Conservation (phyloP, 2,113 vertebrate species). For the Siniperca knerii region DNA sequence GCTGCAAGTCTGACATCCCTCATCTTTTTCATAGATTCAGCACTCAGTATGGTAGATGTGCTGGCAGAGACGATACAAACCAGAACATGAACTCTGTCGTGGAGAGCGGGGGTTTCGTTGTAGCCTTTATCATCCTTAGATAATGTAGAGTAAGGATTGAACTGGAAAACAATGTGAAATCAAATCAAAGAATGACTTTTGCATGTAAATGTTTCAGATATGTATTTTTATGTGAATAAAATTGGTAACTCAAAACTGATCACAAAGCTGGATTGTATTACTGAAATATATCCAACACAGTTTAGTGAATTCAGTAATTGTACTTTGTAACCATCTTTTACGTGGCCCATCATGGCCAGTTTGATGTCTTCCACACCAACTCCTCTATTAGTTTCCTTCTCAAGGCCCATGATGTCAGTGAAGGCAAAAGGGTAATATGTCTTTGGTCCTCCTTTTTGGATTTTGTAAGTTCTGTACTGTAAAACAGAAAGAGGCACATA, state of each 20-base stretch:
- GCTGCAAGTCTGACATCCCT: conserved; percentile 42
- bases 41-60: not conserved
- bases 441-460: not conserved
- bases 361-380: conserved; percentile 39
- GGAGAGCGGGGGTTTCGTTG: not conserved
- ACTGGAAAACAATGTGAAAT: conserved; percentile 32
- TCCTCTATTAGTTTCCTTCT: rapidly evolving
- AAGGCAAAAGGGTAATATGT: conserved; percentile 36
- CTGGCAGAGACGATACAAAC: conserved; percentile 25
- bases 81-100: conserved; percentile 53
- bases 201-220: not conserved
- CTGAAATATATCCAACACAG: not conserved
- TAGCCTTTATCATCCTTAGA: not conserved
- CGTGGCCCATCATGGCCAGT: conserved; percentile 37
- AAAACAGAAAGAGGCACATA: not conserved
- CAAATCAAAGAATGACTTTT: not conserved
- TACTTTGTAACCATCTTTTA: conserved; percentile 41
- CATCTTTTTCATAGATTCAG: not conserved
- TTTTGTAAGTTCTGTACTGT: conserved; percentile 41
- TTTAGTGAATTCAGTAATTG: not conserved
- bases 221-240: not conserved
- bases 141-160: not conserved
- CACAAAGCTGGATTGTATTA: not conserved
- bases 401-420: conserved; percentile 50
- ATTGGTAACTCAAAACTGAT: not conserved